phyloP scores from a whole-genome alignment of 2,797 vertebrate genomes.

The Pseudotriccus pelzelni region DNA sequence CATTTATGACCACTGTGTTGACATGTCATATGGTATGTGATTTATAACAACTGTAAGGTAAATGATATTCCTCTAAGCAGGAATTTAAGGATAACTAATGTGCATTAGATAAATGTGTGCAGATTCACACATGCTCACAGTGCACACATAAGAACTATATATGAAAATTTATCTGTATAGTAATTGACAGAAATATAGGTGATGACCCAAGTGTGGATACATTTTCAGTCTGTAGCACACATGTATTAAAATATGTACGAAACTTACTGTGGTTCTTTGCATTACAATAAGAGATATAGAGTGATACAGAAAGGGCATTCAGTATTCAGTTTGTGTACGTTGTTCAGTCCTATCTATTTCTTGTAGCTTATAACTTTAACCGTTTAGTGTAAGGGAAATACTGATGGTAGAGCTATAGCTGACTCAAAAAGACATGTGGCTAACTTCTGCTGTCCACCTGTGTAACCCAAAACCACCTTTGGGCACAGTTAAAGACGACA shows the following conservation, averaged over 20 bases:
- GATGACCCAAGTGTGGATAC: background rate
- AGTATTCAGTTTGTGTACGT: background rate
- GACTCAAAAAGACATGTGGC: background rate
- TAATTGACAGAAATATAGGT: background rate
- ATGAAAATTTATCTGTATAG: background rate
- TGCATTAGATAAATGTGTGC: fast-evolving
- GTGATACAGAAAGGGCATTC: background rate
- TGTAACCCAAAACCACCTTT: background rate
- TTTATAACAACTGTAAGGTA: background rate
- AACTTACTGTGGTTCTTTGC: background rate
- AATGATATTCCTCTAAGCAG: background rate
- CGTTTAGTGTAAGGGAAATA: background rate
- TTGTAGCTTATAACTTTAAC: background rate
- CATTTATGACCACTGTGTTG: background rate
- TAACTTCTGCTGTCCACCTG: background rate
- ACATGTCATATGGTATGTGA: background rate
- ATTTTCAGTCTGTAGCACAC: background rate
- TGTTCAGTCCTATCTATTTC: background rate
- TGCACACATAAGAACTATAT: fast-evolving
- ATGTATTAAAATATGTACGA: background rate
- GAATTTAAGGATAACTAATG: background rate
- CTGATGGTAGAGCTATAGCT: background rate
- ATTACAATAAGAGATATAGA: background rate
- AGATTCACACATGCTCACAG: background rate
- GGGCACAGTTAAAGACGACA: background rate